Percentiles rank a stretch among this genome's conserved stretches.
Conservation (phyloP, 2,113 vertebrate genomes). For the Globicephala melas region DNA sequence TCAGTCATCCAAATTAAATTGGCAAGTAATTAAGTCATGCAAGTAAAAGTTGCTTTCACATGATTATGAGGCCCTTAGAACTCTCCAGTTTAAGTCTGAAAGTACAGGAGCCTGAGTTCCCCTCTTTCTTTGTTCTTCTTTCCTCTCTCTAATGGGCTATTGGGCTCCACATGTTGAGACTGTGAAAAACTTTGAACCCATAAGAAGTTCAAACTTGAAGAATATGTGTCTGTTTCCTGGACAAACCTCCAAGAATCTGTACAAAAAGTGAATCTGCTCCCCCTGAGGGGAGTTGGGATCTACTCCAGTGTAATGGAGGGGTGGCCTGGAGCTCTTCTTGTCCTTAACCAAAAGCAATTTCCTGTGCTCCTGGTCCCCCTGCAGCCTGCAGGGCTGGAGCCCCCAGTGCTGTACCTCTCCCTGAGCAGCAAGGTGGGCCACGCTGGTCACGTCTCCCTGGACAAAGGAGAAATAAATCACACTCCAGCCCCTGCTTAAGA, state of each 20-base stretch:
- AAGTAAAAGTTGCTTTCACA: background rate
- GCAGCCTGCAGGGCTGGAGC: background rate
- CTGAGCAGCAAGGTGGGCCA: background rate
- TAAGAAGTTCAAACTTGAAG: slow-evolving; percentile 7
- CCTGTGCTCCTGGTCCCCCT: background rate
- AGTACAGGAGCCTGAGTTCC: background rate
- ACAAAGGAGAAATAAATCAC: slow-evolving; percentile 69
- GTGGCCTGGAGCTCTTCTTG: background rate
- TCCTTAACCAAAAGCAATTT: slow-evolving; percentile 39
- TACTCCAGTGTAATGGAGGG: slow-evolving; percentile 45
- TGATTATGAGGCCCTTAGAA: background rate
- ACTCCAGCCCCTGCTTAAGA: slow-evolving; percentile 58
- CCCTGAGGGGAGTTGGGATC: background rate
- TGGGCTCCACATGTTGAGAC: background rate
- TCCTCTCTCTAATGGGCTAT: background rate
- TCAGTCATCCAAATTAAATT: background rate
- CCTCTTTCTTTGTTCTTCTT: background rate
- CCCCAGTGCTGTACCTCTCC: background rate
- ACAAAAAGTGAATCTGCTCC: slow-evolving; percentile 60
- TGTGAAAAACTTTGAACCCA: slow-evolving; percentile 17
- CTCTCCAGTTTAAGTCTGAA: background rate
- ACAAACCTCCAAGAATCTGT: background rate
- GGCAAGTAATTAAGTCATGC: background rate
- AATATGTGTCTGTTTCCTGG: slow-evolving; percentile 41
- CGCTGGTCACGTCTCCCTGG: background rate